A percentile compares a stretch with the other conserved stretches of the same genome.
Conservation (phyloP, 2,113 vertebrate genomes). For the Furnarius figulus region DNA sequence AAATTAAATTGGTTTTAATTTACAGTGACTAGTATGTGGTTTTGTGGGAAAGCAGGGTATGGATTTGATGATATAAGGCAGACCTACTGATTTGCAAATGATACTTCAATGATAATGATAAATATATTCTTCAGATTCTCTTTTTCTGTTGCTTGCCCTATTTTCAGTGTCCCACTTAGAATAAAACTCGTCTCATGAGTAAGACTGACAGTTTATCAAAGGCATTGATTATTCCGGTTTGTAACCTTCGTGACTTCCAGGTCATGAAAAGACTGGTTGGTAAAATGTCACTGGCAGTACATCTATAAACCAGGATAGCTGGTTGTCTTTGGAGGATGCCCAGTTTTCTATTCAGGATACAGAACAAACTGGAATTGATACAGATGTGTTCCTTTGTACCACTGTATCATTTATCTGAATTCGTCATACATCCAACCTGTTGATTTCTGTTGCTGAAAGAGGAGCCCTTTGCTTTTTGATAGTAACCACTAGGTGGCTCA, state of each 20-base stretch:
- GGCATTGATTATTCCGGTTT: background rate
- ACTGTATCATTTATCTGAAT: accelerated
- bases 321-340: background rate
- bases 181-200: background rate
- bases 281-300: background rate
- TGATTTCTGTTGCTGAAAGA: background rate
- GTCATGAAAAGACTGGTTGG: background rate
- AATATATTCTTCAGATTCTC: background rate
- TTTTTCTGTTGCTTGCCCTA: background rate
- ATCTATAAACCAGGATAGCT: background rate
- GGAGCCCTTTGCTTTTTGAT: background rate
- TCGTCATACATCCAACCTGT: background rate
- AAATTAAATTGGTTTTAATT: background rate
- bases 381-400: background rate
- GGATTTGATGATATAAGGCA: accelerated
- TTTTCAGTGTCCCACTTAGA: background rate
- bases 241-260: background rate
- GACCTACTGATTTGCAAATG: background rate
- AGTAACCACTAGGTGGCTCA: constrained; percentile 37
- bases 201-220: background rate
- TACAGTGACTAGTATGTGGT: background rate
- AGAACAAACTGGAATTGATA: background rate
- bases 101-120: background rate
- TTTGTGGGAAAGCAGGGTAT: background rate
- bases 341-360: background rate